A percentile compares a stretch with the other conserved stretches of the same genome.
Evolutionary conservation across 2,888 invertebrate genomes (phyloP).

Genomic region (Andrena hattorfiana): DNA sequence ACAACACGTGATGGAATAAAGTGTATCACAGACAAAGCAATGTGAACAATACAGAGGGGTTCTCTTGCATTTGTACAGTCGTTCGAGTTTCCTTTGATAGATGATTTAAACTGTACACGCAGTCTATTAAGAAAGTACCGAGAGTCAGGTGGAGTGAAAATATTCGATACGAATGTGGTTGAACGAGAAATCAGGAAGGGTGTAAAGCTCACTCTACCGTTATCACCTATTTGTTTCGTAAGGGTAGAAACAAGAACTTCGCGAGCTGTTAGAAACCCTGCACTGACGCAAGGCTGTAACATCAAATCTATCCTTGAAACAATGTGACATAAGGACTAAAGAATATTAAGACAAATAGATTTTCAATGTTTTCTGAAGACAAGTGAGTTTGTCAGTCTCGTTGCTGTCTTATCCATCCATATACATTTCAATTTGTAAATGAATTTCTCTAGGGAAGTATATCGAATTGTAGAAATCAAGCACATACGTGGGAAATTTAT

Average conservation of each 20-base stretch:
- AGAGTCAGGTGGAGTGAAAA: not conserved
- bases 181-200: no score
- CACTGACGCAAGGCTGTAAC: no score
- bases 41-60: not conserved
- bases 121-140: constrained; percentile 3
- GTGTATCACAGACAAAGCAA: constrained; percentile 35
- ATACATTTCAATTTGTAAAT: not conserved
- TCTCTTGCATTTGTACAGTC: constrained; percentile 14
- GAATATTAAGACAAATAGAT: not conserved
- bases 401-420: not conserved
- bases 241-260: no score
- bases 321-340: no score
- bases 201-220: no score
- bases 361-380: not conserved
- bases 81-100: not conserved
- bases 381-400: no score
- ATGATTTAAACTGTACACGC: not conserved
- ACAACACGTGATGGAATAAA: not conserved
- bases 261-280: no score
- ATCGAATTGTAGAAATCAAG: not conserved
- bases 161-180: no score
- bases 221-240: no score
- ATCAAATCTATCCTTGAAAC: no score
- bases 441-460: not conserved
- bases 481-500: no score